Base-by-base conservation (phyloP, 2,113 vertebrate genomes). In the Aphelocoma coerulescens region DNA sequence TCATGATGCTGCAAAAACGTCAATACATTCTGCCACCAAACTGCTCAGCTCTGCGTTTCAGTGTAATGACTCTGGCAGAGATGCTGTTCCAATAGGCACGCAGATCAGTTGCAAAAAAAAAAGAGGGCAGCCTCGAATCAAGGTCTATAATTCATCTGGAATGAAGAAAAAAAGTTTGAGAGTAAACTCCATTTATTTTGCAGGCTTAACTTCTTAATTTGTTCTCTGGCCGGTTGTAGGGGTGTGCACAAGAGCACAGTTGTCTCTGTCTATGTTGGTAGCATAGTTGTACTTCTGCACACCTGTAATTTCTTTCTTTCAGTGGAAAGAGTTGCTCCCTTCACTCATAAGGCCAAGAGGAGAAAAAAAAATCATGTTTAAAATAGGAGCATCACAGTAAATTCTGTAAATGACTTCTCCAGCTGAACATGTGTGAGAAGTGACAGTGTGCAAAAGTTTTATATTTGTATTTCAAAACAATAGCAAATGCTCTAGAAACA, bases 31-130 rank as follows among this genome's bases (percentile, higher is more conserved):
- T 93, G 95, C 91, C 96, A 97, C 88, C 96, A 97, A 97, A 95
- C 96, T 97, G 96, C 93, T 96, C 96, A 97, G 95, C 97, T 78
- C 93, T 98, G 97, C 91, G 86, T 97, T 96, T 97, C 97, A 95
- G 95, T 96, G 88, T 94, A 96, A 97, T 97, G 96, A 96, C 96
- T 97, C 96, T 97, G 97, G 95, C 97, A 97, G 97, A 97, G 96
- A 97, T 83, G 89, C 93, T 97, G 81, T 97, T 98, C 97, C 95
- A 95, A 96, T 83, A 93, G 94, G 96, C 95, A 97, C 46, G 87
- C 58, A 89, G 94, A 97, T 96, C 93, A 95, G 93, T 92, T 97
- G 89, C 80, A 95, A 96, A 97, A 66, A 57, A 66, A 93, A 62
- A 72, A 85, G 52, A 93, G 91, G 92, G 89, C 92, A 97, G 91